A percentile compares a stretch with the other conserved stretches of the same genome.
Evolutionary conservation across 2,797 vertebrate genomes (phyloP).

Genomic region (Tokudaia tokunoshimensis): DNA sequence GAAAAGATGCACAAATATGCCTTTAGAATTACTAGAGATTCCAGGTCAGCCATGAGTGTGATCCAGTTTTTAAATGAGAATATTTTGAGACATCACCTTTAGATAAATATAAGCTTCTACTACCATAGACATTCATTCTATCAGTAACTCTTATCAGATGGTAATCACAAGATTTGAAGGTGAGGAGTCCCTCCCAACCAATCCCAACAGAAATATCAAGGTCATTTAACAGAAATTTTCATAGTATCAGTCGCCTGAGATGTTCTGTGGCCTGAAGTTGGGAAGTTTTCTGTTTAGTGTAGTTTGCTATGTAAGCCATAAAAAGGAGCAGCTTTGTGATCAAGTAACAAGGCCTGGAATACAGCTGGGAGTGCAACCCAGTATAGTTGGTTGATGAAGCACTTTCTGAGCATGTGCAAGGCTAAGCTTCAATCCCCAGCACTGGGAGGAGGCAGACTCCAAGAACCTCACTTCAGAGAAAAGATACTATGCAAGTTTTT

Average conservation of each 20-base stretch:
- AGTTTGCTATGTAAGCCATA: background rate
- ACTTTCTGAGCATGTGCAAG: background rate
- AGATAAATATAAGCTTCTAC: background rate
- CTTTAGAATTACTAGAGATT: constrained; percentile 37
- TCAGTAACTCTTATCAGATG: background rate
- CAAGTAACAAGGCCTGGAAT: background rate
- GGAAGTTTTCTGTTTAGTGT: background rate
- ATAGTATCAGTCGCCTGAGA: background rate
- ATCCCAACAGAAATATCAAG: background rate
- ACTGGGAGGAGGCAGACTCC: background rate
- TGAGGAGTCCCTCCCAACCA: background rate
- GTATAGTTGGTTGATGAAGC: background rate
- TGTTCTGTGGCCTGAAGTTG: background rate
- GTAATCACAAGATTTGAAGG: background rate
- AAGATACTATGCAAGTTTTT: background rate
- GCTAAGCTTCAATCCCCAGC: background rate
- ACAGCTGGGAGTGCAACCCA: no score
- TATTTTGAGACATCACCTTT: background rate
- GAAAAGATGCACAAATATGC: background rate
- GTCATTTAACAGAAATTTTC: background rate
- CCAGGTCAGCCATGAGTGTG: background rate
- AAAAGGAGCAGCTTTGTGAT: background rate
- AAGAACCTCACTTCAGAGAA: background rate
- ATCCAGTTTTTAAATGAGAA: background rate
- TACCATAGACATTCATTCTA: background rate